Evolutionary conservation across 2,888 invertebrate species (phyloP).

Genomic region (Tetrapedia diversipes): DNA sequence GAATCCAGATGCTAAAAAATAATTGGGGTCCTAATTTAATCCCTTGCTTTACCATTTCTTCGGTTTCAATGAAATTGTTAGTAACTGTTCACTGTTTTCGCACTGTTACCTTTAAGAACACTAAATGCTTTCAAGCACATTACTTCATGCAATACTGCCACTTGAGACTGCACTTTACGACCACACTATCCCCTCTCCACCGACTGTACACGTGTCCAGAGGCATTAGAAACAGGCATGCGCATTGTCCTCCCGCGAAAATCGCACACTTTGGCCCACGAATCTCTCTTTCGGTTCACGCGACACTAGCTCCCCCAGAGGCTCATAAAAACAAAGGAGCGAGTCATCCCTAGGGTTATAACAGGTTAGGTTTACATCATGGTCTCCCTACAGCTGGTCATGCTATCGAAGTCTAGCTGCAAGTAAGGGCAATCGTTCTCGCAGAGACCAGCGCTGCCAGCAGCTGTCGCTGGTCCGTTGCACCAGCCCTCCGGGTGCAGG

Average conservation of each 20-base stretch:
- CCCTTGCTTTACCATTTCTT: too few species aligned
- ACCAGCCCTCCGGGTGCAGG: slow-evolving; percentile 70
- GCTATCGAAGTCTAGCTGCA: slow-evolving; percentile 72
- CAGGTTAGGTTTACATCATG: slow-evolving; percentile 74
- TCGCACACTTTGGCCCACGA: slow-evolving; percentile 46
- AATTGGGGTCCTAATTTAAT: too few species aligned
- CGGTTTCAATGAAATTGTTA: too few species aligned
- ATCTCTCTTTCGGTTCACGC: slow-evolving; percentile 25
- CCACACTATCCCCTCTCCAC: too few species aligned
- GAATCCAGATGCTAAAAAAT: too few species aligned
- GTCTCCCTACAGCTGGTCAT: slow-evolving; percentile 78
- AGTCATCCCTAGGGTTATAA: slow-evolving; percentile 14
- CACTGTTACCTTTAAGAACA: too few species aligned
- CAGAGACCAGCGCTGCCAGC: slow-evolving; percentile 69
- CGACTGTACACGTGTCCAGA: too few species aligned
- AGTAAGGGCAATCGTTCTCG: slow-evolving; percentile 76
- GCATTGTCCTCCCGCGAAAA: neutral
- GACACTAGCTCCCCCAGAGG: slow-evolving; percentile 20
- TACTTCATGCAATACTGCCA: too few species aligned
- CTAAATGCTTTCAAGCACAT: too few species aligned
- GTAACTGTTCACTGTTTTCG: too few species aligned
- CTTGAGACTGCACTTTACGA: too few species aligned
- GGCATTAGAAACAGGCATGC: slow-evolving; percentile 11
- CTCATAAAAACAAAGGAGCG: slow-evolving; percentile 41
- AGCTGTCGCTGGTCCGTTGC: slow-evolving; percentile 63